A percentile compares a stretch with the other conserved stretches of the same genome.
These are phyloP conservation scores for Micromesistius poutassou DNA, from an alignment of 2,797 vertebrate species.

Conservation along the genomic window DNA sequence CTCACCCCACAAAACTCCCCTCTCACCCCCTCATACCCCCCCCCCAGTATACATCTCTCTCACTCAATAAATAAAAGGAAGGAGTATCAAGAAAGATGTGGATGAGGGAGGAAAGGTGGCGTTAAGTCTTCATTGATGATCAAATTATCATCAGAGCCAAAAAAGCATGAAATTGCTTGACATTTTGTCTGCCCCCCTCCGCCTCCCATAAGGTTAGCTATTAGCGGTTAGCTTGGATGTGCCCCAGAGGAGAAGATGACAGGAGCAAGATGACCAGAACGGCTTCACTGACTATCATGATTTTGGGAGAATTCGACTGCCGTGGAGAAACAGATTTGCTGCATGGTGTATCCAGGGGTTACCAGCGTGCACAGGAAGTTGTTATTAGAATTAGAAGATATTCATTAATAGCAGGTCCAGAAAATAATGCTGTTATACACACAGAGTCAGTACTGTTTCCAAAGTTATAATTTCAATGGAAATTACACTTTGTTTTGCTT, in stretches of 20 bases:
- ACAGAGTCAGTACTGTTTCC: neutral
- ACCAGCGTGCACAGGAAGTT: neutral
- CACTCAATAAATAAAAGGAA: neutral
- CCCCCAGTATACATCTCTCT: no score
- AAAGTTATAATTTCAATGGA: neutral
- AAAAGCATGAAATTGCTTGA: conserved; percentile 72
- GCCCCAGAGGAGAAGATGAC: neutral
- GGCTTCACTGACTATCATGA: neutral
- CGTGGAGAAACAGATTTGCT: conserved; percentile 23
- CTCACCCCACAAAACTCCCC: no score
- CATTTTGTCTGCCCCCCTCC: conserved; percentile 36
- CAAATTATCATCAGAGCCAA: conserved; percentile 63
- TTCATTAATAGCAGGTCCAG: no score
- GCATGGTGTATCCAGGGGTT: conserved; percentile 15
- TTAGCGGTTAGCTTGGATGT: conserved; percentile 1
- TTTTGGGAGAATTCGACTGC: conserved; percentile 28
- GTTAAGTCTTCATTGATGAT: conserved; percentile 63
- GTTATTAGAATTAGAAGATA: neutral
- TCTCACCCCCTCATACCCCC: no score
- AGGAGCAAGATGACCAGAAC: neutral
- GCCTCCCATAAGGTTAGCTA: neutral
- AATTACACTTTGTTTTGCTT: neutral
- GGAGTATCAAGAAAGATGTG: conserved; percentile 24
- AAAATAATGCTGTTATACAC: neutral
- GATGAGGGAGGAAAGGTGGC: conserved; percentile 43